Evolutionary conservation across 2,113 vertebrate genomes (phyloP).

Genomic region (Rhabdornis inornatus): DNA sequence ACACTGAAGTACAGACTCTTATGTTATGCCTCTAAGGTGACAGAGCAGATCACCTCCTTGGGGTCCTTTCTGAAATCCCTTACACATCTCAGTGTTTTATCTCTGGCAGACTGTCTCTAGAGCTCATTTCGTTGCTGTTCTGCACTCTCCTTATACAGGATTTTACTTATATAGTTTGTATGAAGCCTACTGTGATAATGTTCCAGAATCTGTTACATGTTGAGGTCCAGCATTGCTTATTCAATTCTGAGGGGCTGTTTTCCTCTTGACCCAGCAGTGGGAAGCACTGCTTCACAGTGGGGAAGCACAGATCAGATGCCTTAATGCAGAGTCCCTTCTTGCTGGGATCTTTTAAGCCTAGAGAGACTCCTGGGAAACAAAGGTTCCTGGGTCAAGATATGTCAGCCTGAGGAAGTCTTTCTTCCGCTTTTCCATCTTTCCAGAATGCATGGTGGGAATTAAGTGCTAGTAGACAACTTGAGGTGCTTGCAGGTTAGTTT

Average conservation of each 20-base stretch:
- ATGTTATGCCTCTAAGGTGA: neutral
- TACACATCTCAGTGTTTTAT: neutral
- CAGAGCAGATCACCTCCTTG: neutral
- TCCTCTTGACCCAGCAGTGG: neutral
- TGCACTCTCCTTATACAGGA: neutral
- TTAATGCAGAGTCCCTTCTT: neutral
- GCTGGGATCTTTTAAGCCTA: neutral
- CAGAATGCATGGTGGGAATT: neutral
- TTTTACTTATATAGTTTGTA: neutral
- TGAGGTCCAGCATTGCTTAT: neutral
- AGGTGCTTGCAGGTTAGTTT: neutral
- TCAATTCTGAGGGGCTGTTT: neutral
- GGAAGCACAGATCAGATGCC: neutral
- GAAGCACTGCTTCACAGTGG: neutral
- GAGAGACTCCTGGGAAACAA: neutral
- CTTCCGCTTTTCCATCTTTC: neutral
- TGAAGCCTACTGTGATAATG: neutral
- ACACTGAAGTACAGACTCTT: neutral
- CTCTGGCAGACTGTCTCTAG: neutral
- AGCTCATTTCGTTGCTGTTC: neutral
- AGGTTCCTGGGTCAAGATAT: neutral
- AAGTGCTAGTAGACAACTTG: neutral
- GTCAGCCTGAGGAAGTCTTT: neutral
- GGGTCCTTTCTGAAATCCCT: neutral
- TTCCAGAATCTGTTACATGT: neutral